Percentiles rank a stretch among this genome's conserved stretches.
phyloP scores from a whole-genome alignment of 2,113 vertebrate species.

The Clarias batrachus region DNA sequence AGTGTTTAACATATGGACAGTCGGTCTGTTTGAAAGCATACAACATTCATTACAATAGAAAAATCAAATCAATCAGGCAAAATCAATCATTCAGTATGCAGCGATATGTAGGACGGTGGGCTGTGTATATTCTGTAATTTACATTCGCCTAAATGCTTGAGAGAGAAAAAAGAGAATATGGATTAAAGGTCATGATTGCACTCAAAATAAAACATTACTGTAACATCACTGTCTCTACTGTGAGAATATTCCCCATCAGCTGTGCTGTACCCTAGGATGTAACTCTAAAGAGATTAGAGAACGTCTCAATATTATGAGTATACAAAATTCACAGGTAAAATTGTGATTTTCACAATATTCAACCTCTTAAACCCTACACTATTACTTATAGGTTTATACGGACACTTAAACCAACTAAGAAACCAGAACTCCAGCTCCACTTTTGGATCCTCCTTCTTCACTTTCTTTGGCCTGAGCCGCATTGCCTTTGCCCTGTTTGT shows the following conservation, averaged over 20 bases:
- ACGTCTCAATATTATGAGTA: conserved; percentile 7
- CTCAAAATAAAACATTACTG: background rate
- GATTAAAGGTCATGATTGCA: background rate
- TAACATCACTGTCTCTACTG: background rate
- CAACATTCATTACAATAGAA: background rate
- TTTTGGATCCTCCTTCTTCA: conserved; percentile 76
- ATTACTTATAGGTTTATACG: conserved; percentile 25
- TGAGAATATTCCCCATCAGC: conserved; percentile 6
- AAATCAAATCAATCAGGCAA: background rate
- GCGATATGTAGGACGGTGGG: background rate
- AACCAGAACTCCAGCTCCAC: conserved; percentile 82
- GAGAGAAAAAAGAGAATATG: background rate
- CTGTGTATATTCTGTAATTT: background rate
- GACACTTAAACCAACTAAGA: conserved; percentile 69
- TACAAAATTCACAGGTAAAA: conserved; percentile 45
- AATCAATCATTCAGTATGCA: background rate
- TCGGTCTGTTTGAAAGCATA: background rate
- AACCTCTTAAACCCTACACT: conserved; percentile 28
- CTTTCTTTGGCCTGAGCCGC: conserved; percentile 68
- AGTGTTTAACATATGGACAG: background rate
- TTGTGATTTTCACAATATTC: conserved; percentile 38
- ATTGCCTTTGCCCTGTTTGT: conserved; percentile 71
- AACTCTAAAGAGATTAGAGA: background rate
- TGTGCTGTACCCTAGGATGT: background rate
- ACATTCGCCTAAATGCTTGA: conserved; percentile 5